Base-by-base conservation (phyloP, 2,888 invertebrate genomes). In the Erebia palarica region DNA sequence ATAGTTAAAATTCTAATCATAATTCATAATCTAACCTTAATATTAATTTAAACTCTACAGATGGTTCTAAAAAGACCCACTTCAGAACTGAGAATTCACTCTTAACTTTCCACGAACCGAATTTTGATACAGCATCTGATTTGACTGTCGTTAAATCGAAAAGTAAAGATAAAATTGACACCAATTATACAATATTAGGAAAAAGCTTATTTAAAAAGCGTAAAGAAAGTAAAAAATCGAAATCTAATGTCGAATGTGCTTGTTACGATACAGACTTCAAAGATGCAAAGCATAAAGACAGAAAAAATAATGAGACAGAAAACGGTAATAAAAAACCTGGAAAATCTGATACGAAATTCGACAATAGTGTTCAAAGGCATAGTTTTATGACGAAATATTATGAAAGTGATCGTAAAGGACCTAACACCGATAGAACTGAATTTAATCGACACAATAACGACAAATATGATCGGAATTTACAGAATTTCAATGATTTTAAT, bases 31-130 rank as follows among this genome's bases (percentile, higher is more conserved):
- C 3, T 21, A 21, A 21, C 21, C 21, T 21, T 58, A 10, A 8
- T 10, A 18, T 21, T 36, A 16, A 27, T 7, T 64, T 7, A 59
- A 65, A 13, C 13, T 14, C 64, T 60, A 13, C 59, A 70, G 68
- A 73, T 71, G 53, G 55, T 58, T 57, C 44, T 44, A 77, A 75
- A 63, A 77, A 70, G 57, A 53, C 77, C 0, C 65, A 73, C 57
- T 77, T 77, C 18, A 69, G 58, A n/a, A 74, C 72, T 0, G 74
- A 77, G 44, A 61, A 69, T 44, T 75, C 75, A 1, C 72, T 77
- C 0, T 49, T 77, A 11, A 73, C 74, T 0, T 76, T 75, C 53
- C 75, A 74, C 61, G 70, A 68, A 49, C 11, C n/a, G n/a, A 27
- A 14, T 57, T 18, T 21, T n/a, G 67, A 27, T 27, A 21, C n/a